Base-by-base conservation (phyloP, 1,140 invertebrate species). In the Caenorhabditis remanei region DNA sequence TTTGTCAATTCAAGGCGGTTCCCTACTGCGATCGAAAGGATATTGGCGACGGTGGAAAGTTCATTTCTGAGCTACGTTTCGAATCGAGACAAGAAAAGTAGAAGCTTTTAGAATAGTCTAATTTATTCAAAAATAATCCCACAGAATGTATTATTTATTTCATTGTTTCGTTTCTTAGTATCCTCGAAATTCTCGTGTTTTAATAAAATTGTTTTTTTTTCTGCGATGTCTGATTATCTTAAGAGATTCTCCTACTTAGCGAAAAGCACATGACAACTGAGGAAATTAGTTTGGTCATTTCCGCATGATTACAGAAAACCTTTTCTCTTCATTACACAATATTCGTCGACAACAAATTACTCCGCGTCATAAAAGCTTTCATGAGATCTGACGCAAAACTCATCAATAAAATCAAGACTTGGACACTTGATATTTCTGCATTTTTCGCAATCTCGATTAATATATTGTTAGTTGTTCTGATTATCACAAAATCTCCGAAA, bases 11-110 rank as follows among this genome's bases (percentile, higher is more conserved):
- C 40, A 48, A 82, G 55, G 71, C 85, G 16, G 84, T 85, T 65
- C 84, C 84, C 0, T 85, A 85, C 41, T 85, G 61, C 43, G 84
- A 85, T 71, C 61, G 84, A 8, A 85, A 85, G 48, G 84, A 71
- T 46, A 71, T 71, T 46, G 65, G 65, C 16, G 65, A 71, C 8
- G 65, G 65, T 9, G 65, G 65, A 71, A 71, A 71, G 65, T 71
- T 71, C 41, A 71, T 71, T 71, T 46, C 65, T 14, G 65, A 71
- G 65, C 41, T 71, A 16, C 65, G 65, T 5, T 71, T 71, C 19
- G 65, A 46, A 21, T 43, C 65, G 13, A 16, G 13, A 9, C 63
- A 71, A 46, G 21, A 71, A 46, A 21, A 65, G 40, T 41, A 65
- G 56, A 14, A 19, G 19, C n/a, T 32, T 32, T 32, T 1, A 32